Evolutionary conservation across 2,113 vertebrate species (phyloP), one percentile per base, ranked within the genome.

Genomic region (Chunga burmeisteri): DNA sequence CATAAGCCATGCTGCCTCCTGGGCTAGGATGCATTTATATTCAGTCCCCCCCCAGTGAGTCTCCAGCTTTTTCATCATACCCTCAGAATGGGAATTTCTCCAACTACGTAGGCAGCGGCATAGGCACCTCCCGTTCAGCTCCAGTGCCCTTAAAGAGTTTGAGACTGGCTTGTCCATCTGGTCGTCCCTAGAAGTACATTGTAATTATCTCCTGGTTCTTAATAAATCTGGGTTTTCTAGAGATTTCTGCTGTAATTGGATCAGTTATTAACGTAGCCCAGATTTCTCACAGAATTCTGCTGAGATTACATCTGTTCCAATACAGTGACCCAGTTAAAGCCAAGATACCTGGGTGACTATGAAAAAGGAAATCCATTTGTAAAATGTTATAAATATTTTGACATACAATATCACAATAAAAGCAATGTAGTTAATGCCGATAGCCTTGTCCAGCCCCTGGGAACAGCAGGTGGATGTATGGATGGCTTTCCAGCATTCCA

Each of bases 251-350:
- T 86, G 89, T 97, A 95, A 95, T 95, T 96, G 91, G 89, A 95
- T 97, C 93, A 82, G 81, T 82, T 81, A 79, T 85, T 95, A 95
- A 95, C 4, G 63, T 73, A 96, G 71, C 81, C 81, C 96, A 96
- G 81, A 95, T 97, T 97, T 94, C 84, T 85, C 30, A 73, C 56
- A 8, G 50, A 70, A 82, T 80, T 97, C 95, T 97, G 94, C 89
- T 96, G 97, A 97, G 91, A 82, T 91, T 96, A 88, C 95, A 96
- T 94, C 96, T 97, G 93, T 93, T 95, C 74, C 81, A 63, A 40
- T 32, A 70, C 36, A 63, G 47, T 80, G 95, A 96, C 95, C 91
- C 95, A 97, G 81, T 95, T 95, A 97, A 40, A 93, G 58, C 78
- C 71, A 91, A 83, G 79, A 40, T 71, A 82, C 61, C 84, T 55